Evolutionary conservation across 2,797 vertebrate genomes (phyloP).

Genomic region (Pagetopsis macropterus): DNA sequence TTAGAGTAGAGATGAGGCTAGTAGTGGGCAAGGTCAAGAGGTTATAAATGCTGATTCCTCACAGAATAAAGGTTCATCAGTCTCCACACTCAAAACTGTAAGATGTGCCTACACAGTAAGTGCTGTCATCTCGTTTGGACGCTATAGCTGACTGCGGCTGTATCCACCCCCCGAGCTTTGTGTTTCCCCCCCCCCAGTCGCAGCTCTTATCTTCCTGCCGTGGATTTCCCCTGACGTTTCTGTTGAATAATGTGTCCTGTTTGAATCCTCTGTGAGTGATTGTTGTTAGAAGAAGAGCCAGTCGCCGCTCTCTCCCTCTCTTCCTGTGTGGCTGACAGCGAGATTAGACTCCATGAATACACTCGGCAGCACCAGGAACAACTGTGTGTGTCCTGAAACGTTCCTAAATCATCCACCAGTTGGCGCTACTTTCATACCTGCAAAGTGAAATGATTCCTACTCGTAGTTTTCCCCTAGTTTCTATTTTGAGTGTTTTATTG

Average conservation of each 20-base stretch:
- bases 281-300: conserved; percentile 67
- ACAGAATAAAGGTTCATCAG: conserved; percentile 11
- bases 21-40: conserved; percentile 1
- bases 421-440: conserved; percentile 41
- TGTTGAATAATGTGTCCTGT: conserved; percentile 72
- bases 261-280: conserved; percentile 66
- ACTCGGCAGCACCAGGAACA: conserved; percentile 59
- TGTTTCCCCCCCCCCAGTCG: conserved; percentile 10
- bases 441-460: conserved; percentile 23
- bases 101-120: neutral
- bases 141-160: conserved; percentile 44
- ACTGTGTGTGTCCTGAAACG: conserved; percentile 33
- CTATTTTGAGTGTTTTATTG: conserved; percentile 42
- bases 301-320: conserved; percentile 40
- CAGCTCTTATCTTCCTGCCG: conserved; percentile 56
- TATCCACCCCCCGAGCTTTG: conserved; percentile 30
- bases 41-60: neutral
- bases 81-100: neutral
- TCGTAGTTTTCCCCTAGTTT: conserved; percentile 15
- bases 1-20: conserved; percentile 17
- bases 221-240: conserved; percentile 66
- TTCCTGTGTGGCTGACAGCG: conserved; percentile 70
- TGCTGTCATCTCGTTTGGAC: conserved; percentile 21
- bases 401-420: conserved; percentile 59
- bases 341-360: conserved; percentile 79